Percentiles rank a stretch among this genome's conserved stretches.
phyloP scores from a whole-genome alignment of 2,797 vertebrate genomes.

The Oceanodroma leucorhoa region DNA sequence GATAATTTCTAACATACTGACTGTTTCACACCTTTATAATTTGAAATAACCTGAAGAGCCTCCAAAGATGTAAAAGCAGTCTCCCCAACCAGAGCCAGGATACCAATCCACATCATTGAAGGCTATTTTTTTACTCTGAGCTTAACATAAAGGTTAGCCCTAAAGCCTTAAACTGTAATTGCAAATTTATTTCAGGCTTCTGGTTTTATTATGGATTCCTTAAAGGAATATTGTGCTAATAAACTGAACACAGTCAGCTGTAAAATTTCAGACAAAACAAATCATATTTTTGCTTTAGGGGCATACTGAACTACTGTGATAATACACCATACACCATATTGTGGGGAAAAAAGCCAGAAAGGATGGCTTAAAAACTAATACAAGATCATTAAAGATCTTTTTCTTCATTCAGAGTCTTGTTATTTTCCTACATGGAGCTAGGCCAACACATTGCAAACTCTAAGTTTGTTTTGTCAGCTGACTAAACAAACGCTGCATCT shows the following conservation, averaged over 20 bases:
- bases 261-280: conserved; percentile 3
- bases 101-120: not conserved
- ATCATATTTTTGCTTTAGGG: not conserved
- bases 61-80: not conserved
- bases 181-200: not conserved
- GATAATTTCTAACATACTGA: too few relatives aligned
- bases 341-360: not conserved
- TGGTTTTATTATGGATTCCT: not conserved
- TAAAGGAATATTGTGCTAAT: not conserved
- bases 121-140: not conserved
- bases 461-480: not conserved
- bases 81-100: not conserved
- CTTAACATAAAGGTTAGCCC: not conserved
- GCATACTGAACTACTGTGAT: not conserved
- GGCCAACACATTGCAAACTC: not conserved
- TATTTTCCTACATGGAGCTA: not conserved
- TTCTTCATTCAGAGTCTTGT: not conserved
- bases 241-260: not conserved
- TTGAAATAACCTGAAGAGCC: not conserved
- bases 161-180: not conserved
- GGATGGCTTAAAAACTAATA: not conserved
- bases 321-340: not conserved
- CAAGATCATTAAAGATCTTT: not conserved
- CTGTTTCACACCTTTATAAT: not conserved
- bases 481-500: not conserved